Evolutionary conservation across 2,888 invertebrate genomes (phyloP).

Genomic region (Cantharis lateralis): DNA sequence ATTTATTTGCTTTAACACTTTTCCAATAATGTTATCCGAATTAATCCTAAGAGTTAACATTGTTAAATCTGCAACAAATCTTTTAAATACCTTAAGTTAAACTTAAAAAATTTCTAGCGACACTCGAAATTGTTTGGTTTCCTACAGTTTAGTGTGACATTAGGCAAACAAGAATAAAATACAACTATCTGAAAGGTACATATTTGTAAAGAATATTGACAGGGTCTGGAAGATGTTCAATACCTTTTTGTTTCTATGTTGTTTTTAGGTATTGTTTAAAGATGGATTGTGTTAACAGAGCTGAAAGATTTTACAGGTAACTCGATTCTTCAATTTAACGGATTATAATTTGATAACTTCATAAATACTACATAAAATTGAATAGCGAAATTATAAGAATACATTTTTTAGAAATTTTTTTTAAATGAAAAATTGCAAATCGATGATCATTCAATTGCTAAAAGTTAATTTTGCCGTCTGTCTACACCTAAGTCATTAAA

Average conservation of each 20-base stretch:
- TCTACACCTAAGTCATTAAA: conserved; percentile 18
- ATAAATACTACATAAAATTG: no score
- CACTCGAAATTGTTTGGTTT: conserved; percentile 44
- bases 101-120: conserved; percentile 30
- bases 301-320: conserved; percentile 13
- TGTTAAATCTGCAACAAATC: conserved; percentile 7
- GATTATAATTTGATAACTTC: neutral
- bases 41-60: conserved; percentile 4
- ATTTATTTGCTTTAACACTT: neutral
- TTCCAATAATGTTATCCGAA: conserved; percentile 13
- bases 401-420: no score
- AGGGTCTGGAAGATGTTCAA: conserved; percentile 45
- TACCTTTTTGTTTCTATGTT: conserved; percentile 43
- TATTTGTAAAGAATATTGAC: conserved; percentile 53
- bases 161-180: conserved; percentile 53
- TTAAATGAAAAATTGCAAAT: neutral
- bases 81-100: conserved; percentile 4
- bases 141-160: conserved; percentile 54
- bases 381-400: no score
- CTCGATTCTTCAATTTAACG: neutral
- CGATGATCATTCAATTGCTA: neutral
- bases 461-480: neutral
- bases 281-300: conserved; percentile 25
- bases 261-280: conserved; percentile 32
- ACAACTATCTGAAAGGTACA: conserved; percentile 54